Percentiles rank a stretch among this genome's conserved stretches.
phyloP scores from a whole-genome alignment of 64 coral and sea anemone genomes.

The Montipora cactus region DNA sequence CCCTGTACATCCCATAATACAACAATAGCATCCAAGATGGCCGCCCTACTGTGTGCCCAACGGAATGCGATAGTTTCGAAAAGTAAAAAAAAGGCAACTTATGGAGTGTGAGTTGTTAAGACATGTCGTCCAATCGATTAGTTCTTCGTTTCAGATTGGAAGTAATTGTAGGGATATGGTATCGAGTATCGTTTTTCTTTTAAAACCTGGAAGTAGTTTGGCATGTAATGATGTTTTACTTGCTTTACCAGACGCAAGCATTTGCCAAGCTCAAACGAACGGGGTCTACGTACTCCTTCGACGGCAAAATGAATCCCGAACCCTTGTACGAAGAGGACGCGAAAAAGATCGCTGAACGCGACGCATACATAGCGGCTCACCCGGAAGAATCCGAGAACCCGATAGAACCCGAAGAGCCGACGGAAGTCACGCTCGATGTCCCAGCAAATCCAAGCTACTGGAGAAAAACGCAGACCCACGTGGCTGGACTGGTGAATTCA shows the following conservation, averaged over 20 bases:
- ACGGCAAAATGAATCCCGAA: conserved; percentile 71
- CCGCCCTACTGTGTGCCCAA: no score
- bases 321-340: conserved; percentile 85
- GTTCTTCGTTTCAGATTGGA: no score
- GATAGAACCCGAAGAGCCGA: conserved; percentile 31
- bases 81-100: no score
- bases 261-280: conserved; percentile 82
- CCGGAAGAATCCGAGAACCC: conserved; percentile 37
- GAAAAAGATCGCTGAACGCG: conserved; percentile 56
- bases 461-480: conserved; percentile 23
- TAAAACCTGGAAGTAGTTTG: not conserved
- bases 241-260: conserved; percentile 57
- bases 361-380: conserved; percentile 14
- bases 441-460: conserved; percentile 52
- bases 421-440: conserved; percentile 67
- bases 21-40: no score
- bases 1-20: no score
- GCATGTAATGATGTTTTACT: not conserved
- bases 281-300: conserved; percentile 89
- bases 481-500: conserved; percentile 46
- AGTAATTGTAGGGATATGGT: no score
- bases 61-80: no score
- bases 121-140: no score
- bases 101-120: no score
- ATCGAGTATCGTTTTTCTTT: no score